phyloP scores from a whole-genome alignment of 2,113 vertebrate genomes.

The Synchiropus splendidus region DNA sequence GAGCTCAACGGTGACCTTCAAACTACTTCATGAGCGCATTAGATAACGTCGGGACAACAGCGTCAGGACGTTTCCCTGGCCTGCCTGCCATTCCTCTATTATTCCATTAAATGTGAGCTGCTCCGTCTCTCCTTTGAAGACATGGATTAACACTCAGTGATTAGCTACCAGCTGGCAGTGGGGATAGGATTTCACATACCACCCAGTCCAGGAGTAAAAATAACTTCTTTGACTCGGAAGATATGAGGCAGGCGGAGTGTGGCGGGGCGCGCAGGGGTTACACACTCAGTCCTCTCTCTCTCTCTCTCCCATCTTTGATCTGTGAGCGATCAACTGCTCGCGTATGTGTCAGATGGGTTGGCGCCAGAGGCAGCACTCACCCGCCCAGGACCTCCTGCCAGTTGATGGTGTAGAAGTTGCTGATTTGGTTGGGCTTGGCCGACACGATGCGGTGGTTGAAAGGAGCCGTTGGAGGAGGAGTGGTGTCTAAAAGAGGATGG shows the following conservation, averaged over 20 bases:
- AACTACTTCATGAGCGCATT: too few relatives aligned
- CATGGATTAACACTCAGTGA: constrained; percentile 65
- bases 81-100: constrained; percentile 26
- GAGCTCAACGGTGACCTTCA: too few relatives aligned
- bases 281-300: constrained; percentile 29
- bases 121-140: constrained; percentile 59
- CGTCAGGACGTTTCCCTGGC: too few relatives aligned
- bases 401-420: constrained; percentile 83
- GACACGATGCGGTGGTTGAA: constrained; percentile 87
- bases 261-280: constrained; percentile 16
- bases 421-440: constrained; percentile 78
- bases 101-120: constrained; percentile 55
- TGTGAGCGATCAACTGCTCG: too few relatives aligned
- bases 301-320: constrained; percentile 27
- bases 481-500: constrained; percentile 64
- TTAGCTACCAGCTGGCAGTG: constrained; percentile 63
- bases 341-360: too few relatives aligned
- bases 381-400: constrained; percentile 83
- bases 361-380: constrained; percentile 65
- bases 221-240: constrained; percentile 64
- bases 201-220: constrained; percentile 58
- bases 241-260: constrained; percentile 44
- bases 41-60: too few relatives aligned
- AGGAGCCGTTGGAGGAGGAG: constrained; percentile 72
- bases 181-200: constrained; percentile 68